A percentile compares a stretch with the other conserved stretches of the same genome.
phyloP scores from a whole-genome alignment of 2,888 invertebrate species.

The Hemicrepidius hirtus region DNA sequence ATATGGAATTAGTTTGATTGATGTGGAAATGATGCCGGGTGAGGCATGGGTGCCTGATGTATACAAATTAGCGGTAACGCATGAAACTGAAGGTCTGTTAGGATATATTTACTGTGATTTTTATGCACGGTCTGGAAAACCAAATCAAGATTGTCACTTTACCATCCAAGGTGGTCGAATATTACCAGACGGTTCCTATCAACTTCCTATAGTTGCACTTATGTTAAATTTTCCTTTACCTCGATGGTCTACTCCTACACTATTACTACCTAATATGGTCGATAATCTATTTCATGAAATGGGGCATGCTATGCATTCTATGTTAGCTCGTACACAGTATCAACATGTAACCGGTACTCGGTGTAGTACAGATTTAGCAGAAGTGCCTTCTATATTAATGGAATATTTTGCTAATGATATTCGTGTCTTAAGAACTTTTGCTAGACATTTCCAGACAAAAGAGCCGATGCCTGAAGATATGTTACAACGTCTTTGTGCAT shows the following conservation, averaged over 20 bases:
- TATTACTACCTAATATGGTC: conserved; percentile 88
- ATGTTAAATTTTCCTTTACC: conserved; percentile 91
- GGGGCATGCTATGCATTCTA: conserved; percentile 99
- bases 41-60: conserved; percentile 86
- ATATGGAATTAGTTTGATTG: conserved; percentile 86
- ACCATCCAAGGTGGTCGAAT: conserved; percentile 96
- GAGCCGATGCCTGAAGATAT: conserved; percentile 88
- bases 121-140: conserved; percentile 92
- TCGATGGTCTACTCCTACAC: conserved; percentile 83
- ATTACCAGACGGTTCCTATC: conserved; percentile 86
- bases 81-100: conserved; percentile 86
- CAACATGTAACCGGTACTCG: conserved; percentile 77
- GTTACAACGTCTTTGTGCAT: conserved; percentile 86
- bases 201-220: conserved; percentile 94
- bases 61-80: conserved; percentile 93
- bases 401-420: conserved; percentile 97
- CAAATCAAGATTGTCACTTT: conserved; percentile 98
- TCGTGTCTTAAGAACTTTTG: conserved; percentile 88
- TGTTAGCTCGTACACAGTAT: conserved; percentile 95
- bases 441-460: conserved; percentile 92
- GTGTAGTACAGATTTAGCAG: conserved; percentile 98
- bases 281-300: conserved; percentile 99
- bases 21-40: conserved; percentile 82
- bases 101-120: conserved; percentile 98
- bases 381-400: conserved; percentile 99